These are phyloP conservation scores for Lasioglossum figueresi DNA, from an alignment of 2,888 invertebrate species.

Conservation along the genomic window DNA sequence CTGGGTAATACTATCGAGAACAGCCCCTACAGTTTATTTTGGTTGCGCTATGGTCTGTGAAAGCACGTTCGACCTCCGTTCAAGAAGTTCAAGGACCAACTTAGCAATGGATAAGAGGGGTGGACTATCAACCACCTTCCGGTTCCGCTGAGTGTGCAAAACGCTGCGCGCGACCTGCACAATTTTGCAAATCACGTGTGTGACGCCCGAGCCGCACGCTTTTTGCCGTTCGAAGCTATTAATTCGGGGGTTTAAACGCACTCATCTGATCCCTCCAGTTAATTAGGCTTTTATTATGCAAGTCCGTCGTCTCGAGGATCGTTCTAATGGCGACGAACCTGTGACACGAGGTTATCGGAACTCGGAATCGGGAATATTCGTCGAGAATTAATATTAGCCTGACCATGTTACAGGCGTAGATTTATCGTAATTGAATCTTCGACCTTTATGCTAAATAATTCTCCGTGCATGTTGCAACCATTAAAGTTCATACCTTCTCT, in stretches of 20 bases:
- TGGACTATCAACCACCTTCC: slow-evolving; percentile 23
- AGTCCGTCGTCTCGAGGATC: slow-evolving; percentile 58
- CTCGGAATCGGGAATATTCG: slow-evolving; percentile 9
- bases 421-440: neutral
- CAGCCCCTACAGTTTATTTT: slow-evolving; percentile 10
- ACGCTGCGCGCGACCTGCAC: slow-evolving; percentile 38
- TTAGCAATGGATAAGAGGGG: slow-evolving; percentile 29
- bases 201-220: slow-evolving; percentile 46
- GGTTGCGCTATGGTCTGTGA: slow-evolving; percentile 17
- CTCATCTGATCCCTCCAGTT: slow-evolving; percentile 70
- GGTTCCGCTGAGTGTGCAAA: slow-evolving; percentile 32
- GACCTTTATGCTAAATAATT: neutral
- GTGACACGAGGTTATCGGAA: slow-evolving; percentile 33
- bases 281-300: slow-evolving; percentile 75
- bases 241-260: slow-evolving; percentile 66
- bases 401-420: neutral
- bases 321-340: slow-evolving; percentile 32
- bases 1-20: neutral
- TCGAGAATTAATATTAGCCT: neutral
- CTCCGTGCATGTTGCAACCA: neutral
- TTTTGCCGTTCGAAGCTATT: slow-evolving; percentile 71
- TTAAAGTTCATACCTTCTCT: neutral
- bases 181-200: slow-evolving; percentile 65
- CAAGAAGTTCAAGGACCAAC: slow-evolving; percentile 1
- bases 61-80: slow-evolving; percentile 16